A percentile compares a stretch with the other conserved stretches of the same genome.
Conservation (phyloP, 2,797 vertebrate species). For the Sardinella longiceps region DNA sequence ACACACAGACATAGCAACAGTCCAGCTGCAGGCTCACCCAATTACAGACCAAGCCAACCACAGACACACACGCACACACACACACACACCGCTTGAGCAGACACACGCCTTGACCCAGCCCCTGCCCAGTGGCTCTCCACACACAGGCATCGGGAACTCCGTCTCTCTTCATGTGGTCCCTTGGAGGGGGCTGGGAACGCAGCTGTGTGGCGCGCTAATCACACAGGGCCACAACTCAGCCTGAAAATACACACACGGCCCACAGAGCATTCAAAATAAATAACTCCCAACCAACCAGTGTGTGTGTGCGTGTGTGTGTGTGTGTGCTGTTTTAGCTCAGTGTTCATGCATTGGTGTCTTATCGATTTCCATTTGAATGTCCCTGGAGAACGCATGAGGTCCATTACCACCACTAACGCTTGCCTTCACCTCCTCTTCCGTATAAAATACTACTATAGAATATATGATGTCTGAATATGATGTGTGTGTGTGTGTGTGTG, state of each 20-base stretch:
- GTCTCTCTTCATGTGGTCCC: background rate
- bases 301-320: background rate
- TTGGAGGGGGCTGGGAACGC: background rate
- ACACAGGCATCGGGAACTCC: background rate
- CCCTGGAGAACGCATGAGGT: background rate
- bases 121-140: background rate
- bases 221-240: background rate
- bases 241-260: constrained; percentile 15
- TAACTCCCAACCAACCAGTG: background rate
- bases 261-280: background rate
- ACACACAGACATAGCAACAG: too few species aligned
- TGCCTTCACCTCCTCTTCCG: background rate
- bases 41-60: background rate
- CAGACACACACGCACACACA: background rate
- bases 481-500: background rate
- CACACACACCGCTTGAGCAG: background rate
- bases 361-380: background rate
- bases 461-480: background rate
- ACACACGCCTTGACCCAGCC: background rate
- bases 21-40: background rate
- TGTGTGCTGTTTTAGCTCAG: background rate
- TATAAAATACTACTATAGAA: background rate
- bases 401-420: background rate
- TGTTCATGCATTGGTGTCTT: too few species aligned
- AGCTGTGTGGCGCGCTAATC: background rate